phyloP scores from a whole-genome alignment of 2,888 invertebrate genomes.

The Corbicula japonica region DNA sequence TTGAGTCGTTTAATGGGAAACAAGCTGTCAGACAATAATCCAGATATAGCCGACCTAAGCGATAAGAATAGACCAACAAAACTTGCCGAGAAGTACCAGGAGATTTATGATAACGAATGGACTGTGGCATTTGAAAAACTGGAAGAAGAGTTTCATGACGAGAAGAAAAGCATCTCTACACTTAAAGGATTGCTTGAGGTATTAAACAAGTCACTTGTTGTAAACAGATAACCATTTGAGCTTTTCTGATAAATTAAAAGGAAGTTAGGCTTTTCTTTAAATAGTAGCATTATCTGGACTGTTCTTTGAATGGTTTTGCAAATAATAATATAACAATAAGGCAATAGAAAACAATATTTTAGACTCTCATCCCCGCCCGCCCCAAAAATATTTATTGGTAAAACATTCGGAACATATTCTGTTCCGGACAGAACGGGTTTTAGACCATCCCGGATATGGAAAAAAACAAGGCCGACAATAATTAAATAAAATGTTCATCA shows the following conservation, averaged over 20 bases:
- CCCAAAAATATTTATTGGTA: no score
- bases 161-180: neutral
- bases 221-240: neutral
- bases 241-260: neutral
- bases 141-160: neutral
- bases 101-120: slow-evolving; percentile 18
- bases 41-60: slow-evolving; percentile 16
- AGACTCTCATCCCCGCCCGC: no score
- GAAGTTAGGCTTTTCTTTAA: neutral
- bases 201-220: neutral
- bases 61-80: slow-evolving; percentile 18
- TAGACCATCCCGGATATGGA: no score
- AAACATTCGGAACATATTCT: no score
- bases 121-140: slow-evolving; percentile 6
- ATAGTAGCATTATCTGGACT: neutral
- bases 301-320: neutral
- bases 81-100: slow-evolving; percentile 11
- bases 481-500: no score
- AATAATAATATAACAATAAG: neutral
- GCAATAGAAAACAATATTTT: no score
- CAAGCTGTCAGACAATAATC: slow-evolving; percentile 6
- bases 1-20: slow-evolving; percentile 7
- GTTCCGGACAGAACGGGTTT: no score
- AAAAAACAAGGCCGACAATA: no score
- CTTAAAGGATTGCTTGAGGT: neutral